phyloP scores from a whole-genome alignment of 2,888 invertebrate genomes.

The Pseudanteris insignis region DNA sequence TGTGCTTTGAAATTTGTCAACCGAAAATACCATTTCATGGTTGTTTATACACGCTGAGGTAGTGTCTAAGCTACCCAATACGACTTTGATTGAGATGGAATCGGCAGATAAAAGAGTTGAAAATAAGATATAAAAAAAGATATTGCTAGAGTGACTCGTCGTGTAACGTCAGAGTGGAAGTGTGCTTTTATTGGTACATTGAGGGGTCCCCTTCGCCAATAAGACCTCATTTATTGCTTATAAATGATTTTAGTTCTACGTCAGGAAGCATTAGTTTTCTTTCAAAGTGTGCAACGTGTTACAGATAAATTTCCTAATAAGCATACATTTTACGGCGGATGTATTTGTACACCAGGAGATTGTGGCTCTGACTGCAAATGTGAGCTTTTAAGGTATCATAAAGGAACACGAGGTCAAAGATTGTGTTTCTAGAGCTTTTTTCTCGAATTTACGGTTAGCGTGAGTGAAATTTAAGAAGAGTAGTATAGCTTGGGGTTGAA shows the following conservation, averaged over 20 bases:
- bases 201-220: slow-evolving; percentile 58
- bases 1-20: too few relatives aligned
- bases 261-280: slow-evolving; percentile 63
- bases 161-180: slow-evolving; percentile 60
- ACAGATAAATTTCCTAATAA: slow-evolving; percentile 40
- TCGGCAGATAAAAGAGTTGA: slow-evolving; percentile 66
- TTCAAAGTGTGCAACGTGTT: slow-evolving; percentile 50
- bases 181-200: slow-evolving; percentile 64
- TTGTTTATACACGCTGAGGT: slow-evolving; percentile 27
- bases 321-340: slow-evolving; percentile 41
- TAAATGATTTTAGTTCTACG: slow-evolving; percentile 65
- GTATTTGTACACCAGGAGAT: slow-evolving; percentile 20
- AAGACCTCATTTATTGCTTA: slow-evolving; percentile 66
- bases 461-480: slow-evolving; percentile 15
- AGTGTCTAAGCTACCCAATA: slow-evolving; percentile 22
- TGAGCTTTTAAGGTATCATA: slow-evolving; percentile 60
- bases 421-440: slow-evolving; percentile 20
- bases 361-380: slow-evolving; percentile 32
- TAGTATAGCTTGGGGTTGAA: too few relatives aligned
- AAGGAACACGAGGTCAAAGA: slow-evolving; percentile 47
- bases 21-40: slow-evolving; percentile 21
- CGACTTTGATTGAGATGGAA: slow-evolving; percentile 65
- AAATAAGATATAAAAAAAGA: slow-evolving; percentile 58
- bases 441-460: slow-evolving; percentile 13
- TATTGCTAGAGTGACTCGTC: slow-evolving; percentile 60